Evolutionary conservation across 2,888 invertebrate genomes (phyloP).

Genomic region (Cheilosia grossa): DNA sequence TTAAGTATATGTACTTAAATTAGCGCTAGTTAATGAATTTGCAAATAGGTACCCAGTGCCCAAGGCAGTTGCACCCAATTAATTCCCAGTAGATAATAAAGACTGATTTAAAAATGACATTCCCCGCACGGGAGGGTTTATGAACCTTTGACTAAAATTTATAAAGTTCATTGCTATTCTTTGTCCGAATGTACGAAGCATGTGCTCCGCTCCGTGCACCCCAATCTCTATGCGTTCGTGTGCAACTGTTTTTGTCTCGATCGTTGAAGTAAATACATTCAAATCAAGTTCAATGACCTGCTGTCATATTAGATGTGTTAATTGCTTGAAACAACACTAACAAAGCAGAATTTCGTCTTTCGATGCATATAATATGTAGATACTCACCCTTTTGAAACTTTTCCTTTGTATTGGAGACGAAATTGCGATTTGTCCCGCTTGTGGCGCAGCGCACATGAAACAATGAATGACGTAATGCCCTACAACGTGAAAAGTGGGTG

Average conservation of each 20-base stretch:
- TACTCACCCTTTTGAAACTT: slow-evolving; percentile 11
- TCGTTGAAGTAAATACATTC: slow-evolving; percentile 37
- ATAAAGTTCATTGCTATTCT: slow-evolving; percentile 63
- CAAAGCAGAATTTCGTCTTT: slow-evolving; percentile 16
- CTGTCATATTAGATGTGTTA: slow-evolving; percentile 67
- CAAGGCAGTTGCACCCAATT: slow-evolving; percentile 38
- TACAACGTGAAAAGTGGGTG: slow-evolving; percentile 60
- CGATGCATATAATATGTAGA: neutral
- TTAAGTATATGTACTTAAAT: neutral
- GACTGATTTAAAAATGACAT: slow-evolving; percentile 13
- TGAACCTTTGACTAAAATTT: slow-evolving; percentile 39
- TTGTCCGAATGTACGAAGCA: slow-evolving; percentile 28
- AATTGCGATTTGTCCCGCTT: slow-evolving; percentile 37
- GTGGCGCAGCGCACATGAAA: slow-evolving; percentile 44
- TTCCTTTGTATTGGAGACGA: slow-evolving; percentile 44
- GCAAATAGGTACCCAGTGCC: slow-evolving; percentile 2
- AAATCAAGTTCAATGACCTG: slow-evolving; percentile 58
- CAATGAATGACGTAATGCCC: slow-evolving; percentile 65
- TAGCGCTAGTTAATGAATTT: neutral
- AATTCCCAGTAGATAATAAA: neutral
- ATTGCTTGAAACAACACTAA: slow-evolving; percentile 63
- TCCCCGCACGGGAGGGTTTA: slow-evolving; percentile 22
- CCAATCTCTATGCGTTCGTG: slow-evolving; percentile 23
- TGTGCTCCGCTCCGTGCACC: slow-evolving; percentile 17
- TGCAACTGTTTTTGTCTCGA: slow-evolving; percentile 50